Conservation (phyloP, 2,797 vertebrate genomes). For the Esox lucius region DNA sequence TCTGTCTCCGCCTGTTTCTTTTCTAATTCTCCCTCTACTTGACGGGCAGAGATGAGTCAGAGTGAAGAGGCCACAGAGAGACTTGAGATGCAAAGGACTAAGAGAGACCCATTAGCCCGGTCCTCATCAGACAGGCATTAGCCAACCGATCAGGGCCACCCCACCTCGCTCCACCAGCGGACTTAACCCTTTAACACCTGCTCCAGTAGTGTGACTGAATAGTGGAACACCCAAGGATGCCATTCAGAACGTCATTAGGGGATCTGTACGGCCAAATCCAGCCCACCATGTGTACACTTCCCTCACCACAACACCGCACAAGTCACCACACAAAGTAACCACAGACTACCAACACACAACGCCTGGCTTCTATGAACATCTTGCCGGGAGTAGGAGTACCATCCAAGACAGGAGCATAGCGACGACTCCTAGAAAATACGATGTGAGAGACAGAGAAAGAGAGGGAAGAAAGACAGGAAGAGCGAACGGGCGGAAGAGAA, state of each 20-base stretch:
- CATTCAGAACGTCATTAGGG: too few relatives aligned
- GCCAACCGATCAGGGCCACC: background rate
- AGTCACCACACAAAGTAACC: background rate
- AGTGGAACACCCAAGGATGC: too few relatives aligned
- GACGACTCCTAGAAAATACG: background rate
- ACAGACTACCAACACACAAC: background rate
- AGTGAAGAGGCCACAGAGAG: background rate
- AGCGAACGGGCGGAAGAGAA: too few relatives aligned
- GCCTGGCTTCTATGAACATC: background rate
- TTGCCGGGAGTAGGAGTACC: background rate
- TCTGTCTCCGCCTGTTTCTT: slow-evolving; percentile 16
- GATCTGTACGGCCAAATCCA: background rate
- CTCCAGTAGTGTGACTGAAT: background rate
- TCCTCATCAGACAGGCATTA: background rate
- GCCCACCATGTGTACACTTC: background rate
- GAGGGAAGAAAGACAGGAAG: slow-evolving; percentile 10
- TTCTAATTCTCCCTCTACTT: slow-evolving; percentile 25
- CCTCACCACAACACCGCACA: slow-evolving; percentile 16
- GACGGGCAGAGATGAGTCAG: slow-evolving; percentile 60
- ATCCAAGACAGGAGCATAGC: background rate
- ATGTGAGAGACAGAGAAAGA: background rate
- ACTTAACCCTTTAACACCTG: background rate
- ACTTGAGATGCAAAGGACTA: background rate
- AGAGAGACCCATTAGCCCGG: background rate
- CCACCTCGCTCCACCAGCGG: background rate